Evolutionary conservation across 2,113 vertebrate genomes (phyloP).

Genomic region (Rattus rattus): DNA sequence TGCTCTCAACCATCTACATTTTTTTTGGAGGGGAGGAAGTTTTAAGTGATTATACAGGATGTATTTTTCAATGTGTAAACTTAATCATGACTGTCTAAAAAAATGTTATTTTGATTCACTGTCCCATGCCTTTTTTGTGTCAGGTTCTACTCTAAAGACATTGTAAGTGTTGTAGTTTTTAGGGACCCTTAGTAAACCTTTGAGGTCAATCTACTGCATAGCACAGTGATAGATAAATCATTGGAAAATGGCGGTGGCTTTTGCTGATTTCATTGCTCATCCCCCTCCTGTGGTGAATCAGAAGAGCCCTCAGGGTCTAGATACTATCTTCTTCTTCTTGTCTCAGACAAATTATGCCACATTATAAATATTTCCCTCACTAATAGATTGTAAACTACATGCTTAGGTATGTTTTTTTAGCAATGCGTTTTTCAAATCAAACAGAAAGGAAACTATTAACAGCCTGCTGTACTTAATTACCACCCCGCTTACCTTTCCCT

Average conservation of each 20-base stretch:
- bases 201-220: neutral
- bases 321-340: neutral
- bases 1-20: neutral
- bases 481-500: neutral
- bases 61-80: neutral
- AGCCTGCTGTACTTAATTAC: neutral
- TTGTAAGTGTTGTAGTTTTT: neutral
- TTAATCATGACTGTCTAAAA: neutral
- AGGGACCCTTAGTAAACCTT: neutral
- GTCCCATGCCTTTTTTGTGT: neutral
- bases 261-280: neutral
- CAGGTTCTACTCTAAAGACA: neutral
- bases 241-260: neutral
- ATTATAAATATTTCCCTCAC: neutral
- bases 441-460: neutral
- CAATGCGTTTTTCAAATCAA: neutral
- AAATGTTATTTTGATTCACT: neutral
- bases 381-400: neutral
- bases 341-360: neutral
- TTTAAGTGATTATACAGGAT: slow-evolving; percentile 4
- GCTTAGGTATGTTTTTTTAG: neutral
- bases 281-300: neutral
- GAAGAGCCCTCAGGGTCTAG: neutral
- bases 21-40: neutral
- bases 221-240: neutral